phyloP scores from a whole-genome alignment of 2,888 invertebrate species.

The Xanthia togata region DNA sequence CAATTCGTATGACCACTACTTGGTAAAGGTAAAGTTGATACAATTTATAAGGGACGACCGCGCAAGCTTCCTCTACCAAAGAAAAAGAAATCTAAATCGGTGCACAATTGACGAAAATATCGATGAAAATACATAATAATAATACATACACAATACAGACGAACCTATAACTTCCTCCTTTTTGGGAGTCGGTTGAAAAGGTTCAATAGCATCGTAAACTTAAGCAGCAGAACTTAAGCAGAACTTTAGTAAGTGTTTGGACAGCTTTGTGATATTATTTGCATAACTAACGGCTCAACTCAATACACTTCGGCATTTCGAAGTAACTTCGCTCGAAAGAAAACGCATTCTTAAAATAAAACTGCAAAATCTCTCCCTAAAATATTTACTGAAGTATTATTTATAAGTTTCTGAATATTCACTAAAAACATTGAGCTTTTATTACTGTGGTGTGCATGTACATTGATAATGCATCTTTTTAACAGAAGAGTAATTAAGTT shows the following conservation, averaged over 20 bases:
- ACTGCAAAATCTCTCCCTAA: neutral
- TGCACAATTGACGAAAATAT: too few species aligned
- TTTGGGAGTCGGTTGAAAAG: too few species aligned
- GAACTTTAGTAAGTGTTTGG: neutral
- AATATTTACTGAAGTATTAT: neutral
- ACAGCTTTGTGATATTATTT: conserved; percentile 15
- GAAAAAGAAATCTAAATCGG: too few species aligned
- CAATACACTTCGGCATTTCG: neutral
- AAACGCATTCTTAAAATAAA: neutral
- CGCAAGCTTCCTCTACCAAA: too few species aligned
- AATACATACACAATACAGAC: too few species aligned
- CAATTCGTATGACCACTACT: too few species aligned
- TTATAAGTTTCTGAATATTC: neutral
- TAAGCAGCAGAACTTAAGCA: too few species aligned
- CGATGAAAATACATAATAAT: too few species aligned
- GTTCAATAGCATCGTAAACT: neutral
- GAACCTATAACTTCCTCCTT: too few species aligned
- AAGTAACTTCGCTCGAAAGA: neutral
- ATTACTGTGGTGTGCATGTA: neutral
- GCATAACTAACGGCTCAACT: neutral
- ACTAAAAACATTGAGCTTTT: neutral
- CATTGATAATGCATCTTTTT: neutral
- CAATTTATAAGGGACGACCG: too few species aligned
- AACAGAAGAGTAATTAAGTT: conserved; percentile 15
- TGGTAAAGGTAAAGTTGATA: too few species aligned